Conservation (phyloP, 2,113 vertebrate genomes). For the Irena cyanogastra region DNA sequence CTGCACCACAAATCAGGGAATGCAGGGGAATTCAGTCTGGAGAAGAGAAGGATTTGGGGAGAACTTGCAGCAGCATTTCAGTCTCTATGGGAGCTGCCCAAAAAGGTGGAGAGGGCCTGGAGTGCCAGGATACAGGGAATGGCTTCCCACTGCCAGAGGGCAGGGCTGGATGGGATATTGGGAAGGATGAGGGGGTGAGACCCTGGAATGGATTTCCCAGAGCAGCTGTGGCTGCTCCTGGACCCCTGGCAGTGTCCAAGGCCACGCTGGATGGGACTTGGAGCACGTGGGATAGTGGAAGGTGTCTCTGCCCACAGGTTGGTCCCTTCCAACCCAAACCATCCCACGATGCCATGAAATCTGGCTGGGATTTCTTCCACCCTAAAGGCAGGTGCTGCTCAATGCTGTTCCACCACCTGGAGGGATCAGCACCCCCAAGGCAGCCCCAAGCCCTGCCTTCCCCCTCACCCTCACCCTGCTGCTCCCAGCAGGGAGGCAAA, state of each 20-base stretch:
- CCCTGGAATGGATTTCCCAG: neutral
- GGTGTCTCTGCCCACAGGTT: neutral
- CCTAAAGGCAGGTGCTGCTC: neutral
- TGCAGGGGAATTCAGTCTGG: neutral
- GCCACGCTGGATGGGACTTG: neutral
- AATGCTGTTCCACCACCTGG: rapidly evolving
- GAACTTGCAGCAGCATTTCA: neutral
- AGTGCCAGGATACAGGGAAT: neutral
- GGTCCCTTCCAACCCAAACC: neutral
- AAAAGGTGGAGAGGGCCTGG: neutral
- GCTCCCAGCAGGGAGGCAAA: neutral
- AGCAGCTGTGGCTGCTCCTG: neutral
- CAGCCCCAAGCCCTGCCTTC: neutral
- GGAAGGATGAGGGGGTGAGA: neutral
- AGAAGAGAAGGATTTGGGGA: neutral
- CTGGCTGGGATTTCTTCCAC: neutral
- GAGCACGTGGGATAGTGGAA: neutral
- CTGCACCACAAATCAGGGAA: neutral
- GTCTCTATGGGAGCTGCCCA: neutral
- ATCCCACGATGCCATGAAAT: neutral
- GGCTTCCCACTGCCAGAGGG: neutral
- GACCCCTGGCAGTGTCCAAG: neutral
- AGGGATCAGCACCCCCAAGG: neutral
- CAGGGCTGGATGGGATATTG: neutral
- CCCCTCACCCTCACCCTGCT: neutral